Conservation (phyloP, 2,888 invertebrate genomes). For the Eustalomyia histrio region DNA sequence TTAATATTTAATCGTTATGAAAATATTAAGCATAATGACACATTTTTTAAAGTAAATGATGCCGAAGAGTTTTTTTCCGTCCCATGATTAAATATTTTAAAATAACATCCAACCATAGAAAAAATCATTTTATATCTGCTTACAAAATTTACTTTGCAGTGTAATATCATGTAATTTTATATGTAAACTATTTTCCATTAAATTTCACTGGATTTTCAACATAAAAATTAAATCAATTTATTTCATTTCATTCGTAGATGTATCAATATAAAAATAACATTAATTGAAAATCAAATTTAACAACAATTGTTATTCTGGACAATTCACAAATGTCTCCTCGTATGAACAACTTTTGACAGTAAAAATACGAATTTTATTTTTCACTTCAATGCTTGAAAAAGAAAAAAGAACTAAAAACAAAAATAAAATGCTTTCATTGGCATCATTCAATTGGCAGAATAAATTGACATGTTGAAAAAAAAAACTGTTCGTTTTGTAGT, state of each 20-base stretch:
- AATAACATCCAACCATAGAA: too few relatives aligned
- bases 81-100: too few relatives aligned
- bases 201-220: not conserved
- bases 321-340: not conserved
- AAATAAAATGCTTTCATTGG: not conserved
- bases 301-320: slow-evolving; percentile 16
- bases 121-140: too few relatives aligned
- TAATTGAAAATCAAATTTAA: slow-evolving; percentile 32
- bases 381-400: not conserved
- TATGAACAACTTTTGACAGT: not conserved
- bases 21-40: too few relatives aligned
- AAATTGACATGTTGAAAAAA: not conserved
- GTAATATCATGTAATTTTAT: not conserved
- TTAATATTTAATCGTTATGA: too few relatives aligned
- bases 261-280: slow-evolving; percentile 1
- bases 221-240: not conserved
- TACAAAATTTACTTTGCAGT: too few relatives aligned
- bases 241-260: not conserved
- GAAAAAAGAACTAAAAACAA: not conserved
- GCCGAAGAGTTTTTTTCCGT: too few relatives aligned
- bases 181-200: not conserved
- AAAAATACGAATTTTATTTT: not conserved
- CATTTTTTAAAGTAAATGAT: too few relatives aligned
- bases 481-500: not conserved
- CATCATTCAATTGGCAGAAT: not conserved